phyloP scores from a whole-genome alignment of 2,113 vertebrate species.

The Agapornis roseicollis region DNA sequence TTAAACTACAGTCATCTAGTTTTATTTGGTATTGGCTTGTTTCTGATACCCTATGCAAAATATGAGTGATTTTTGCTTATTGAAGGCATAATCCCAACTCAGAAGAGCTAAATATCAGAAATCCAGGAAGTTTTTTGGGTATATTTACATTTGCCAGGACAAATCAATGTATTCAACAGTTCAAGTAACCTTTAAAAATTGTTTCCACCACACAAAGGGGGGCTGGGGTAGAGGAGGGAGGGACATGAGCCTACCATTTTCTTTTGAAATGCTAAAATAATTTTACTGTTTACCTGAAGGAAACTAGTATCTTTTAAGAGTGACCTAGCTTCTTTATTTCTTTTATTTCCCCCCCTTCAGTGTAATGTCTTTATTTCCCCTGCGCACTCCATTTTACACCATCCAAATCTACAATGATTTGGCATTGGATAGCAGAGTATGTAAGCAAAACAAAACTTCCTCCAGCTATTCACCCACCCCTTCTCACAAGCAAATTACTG shows the following conservation, averaged over 20 bases:
- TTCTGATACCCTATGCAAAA: not conserved
- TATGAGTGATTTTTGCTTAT: not conserved
- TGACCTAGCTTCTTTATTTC: not conserved
- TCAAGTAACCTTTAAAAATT: not conserved
- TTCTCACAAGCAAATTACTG: not conserved
- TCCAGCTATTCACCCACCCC: not conserved
- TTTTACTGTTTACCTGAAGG: not conserved
- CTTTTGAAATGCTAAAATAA: not conserved
- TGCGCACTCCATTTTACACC: not conserved
- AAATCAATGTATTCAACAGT: not conserved
- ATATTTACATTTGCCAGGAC: not conserved
- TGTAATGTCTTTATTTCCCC: not conserved
- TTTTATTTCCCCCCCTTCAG: not conserved
- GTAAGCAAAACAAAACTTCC: not conserved
- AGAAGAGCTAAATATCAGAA: not conserved
- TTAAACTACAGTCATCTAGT: not conserved
- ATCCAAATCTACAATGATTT: not conserved
- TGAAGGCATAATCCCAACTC: not conserved
- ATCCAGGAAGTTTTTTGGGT: not conserved
- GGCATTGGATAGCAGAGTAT: not conserved
- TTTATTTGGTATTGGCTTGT: not conserved
- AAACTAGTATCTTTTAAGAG: not conserved
- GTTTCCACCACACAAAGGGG: not conserved
- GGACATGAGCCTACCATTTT: not conserved
- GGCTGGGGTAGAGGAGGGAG: not conserved